Conservation (phyloP, 2,113 vertebrate genomes). For the Marmota monax region DNA sequence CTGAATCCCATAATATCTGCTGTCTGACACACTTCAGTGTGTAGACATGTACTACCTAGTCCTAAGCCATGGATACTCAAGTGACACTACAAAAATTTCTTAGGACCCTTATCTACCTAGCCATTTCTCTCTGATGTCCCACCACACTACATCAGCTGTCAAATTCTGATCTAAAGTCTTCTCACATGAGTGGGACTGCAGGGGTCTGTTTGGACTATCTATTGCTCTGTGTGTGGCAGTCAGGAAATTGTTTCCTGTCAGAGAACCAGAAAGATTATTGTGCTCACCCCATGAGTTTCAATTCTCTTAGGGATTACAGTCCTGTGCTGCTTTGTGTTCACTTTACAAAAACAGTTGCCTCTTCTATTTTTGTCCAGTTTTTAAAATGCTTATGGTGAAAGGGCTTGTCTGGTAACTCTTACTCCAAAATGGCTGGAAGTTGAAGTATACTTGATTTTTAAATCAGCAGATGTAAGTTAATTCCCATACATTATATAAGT, state of each 20-base stretch:
- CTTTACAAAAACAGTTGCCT: not conserved
- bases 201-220: not conserved
- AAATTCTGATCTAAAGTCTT: not conserved
- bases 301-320: not conserved
- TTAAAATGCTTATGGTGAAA: not conserved
- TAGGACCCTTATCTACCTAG: not conserved
- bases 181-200: not conserved
- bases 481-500: not conserved
- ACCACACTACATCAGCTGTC: not conserved
- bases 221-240: not conserved
- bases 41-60: not conserved
- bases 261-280: not conserved
- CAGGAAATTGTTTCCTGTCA: not conserved
- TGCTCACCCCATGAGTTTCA: not conserved
- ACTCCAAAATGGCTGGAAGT: not conserved
- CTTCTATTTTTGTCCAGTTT: constrained; percentile 11
- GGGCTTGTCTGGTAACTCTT: not conserved
- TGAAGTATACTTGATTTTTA: constrained; percentile 24
- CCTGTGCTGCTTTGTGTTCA: not conserved
- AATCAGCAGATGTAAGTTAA: not conserved
- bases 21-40: not conserved
- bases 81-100: not conserved
- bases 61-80: not conserved
- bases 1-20: not conserved
- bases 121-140: not conserved